phyloP scores from a whole-genome alignment of 2,797 vertebrate genomes.

The Pteronotus mesoamericanus region DNA sequence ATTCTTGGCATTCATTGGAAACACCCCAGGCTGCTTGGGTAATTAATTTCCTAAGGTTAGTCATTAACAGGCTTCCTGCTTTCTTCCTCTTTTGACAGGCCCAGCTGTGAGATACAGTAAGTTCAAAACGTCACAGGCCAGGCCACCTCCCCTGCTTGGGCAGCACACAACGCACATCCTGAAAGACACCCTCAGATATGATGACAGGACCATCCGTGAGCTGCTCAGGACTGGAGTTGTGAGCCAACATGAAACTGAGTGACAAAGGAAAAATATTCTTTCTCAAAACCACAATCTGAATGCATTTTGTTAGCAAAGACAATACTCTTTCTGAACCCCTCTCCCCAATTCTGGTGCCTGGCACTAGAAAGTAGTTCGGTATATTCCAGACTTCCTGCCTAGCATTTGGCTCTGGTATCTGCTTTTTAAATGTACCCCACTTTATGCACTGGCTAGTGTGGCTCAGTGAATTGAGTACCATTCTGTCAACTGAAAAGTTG shows the following conservation, averaged over 20 bases:
- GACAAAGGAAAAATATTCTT: conserved; percentile 65
- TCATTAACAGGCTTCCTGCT: conserved; percentile 60
- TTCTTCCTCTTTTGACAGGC: conserved; percentile 78
- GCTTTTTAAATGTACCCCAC: neutral
- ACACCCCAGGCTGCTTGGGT: neutral
- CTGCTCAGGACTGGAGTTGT: conserved; percentile 81
- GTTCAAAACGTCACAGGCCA: conserved; percentile 81
- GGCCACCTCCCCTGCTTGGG: conserved; percentile 86
- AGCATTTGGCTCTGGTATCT: conserved; percentile 24
- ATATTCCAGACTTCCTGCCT: conserved; percentile 62
- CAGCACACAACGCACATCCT: conserved; percentile 88
- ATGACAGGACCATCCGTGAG: conserved; percentile 81
- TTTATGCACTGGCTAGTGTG: neutral
- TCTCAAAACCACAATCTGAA: conserved; percentile 43
- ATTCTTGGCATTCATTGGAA: conserved; percentile 31
- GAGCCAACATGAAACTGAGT: conserved; percentile 82
- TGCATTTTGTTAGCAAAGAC: conserved; percentile 18
- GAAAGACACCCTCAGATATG: conserved; percentile 82
- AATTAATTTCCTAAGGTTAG: conserved; percentile 47
- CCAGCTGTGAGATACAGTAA: conserved; percentile 88
- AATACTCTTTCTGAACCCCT: conserved; percentile 64
- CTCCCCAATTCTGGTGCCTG: conserved; percentile 14
- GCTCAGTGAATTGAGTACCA: too few relatives aligned
- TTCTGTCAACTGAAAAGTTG: neutral
- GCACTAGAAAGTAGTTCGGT: conserved; percentile 60